Evolutionary conservation across 2,888 invertebrate genomes (phyloP).

Genomic region (Xanthorhoe designata): DNA sequence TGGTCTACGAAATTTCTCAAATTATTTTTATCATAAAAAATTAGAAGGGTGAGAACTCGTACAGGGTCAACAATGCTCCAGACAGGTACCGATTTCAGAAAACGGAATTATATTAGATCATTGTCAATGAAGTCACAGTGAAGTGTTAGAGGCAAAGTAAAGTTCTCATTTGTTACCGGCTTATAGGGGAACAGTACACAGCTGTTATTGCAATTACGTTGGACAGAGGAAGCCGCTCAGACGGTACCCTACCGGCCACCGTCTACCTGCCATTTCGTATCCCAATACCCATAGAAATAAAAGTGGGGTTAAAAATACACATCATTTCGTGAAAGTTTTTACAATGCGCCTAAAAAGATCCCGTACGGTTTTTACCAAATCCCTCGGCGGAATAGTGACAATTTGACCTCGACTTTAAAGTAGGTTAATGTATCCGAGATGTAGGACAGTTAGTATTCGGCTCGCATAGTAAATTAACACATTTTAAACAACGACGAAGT

Average conservation of each 20-base stretch:
- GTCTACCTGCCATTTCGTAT: constrained; percentile 22
- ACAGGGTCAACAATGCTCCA: constrained; percentile 16
- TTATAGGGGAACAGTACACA: constrained; percentile 24
- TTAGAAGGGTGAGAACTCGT: constrained; percentile 19
- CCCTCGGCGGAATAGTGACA: constrained; percentile 62
- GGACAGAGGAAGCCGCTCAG: constrained; percentile 24
- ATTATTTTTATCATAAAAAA: constrained; percentile 22
- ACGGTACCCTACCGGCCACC: constrained; percentile 7
- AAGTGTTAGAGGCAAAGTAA: neutral
- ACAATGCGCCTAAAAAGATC: constrained; percentile 24
- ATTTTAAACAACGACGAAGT: constrained; percentile 46
- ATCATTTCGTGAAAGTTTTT: constrained; percentile 22
- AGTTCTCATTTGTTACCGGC: constrained; percentile 11
- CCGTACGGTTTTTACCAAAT: constrained; percentile 46
- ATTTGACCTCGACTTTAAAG: constrained; percentile 69
- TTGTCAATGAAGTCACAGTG: neutral
- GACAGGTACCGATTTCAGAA: constrained; percentile 16
- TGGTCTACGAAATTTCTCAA: constrained; percentile 45
- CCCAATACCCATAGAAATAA: constrained; percentile 14
- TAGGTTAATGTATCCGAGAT: constrained; percentile 78
- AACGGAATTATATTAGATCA: constrained; percentile 5
- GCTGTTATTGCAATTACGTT: constrained; percentile 26
- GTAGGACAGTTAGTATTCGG: constrained; percentile 69
- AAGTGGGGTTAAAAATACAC: constrained; percentile 4
- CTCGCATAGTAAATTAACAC: constrained; percentile 60